These are phyloP conservation scores for Drepana falcataria DNA, from an alignment of 2,888 invertebrate genomes.

Conservation along the genomic window DNA sequence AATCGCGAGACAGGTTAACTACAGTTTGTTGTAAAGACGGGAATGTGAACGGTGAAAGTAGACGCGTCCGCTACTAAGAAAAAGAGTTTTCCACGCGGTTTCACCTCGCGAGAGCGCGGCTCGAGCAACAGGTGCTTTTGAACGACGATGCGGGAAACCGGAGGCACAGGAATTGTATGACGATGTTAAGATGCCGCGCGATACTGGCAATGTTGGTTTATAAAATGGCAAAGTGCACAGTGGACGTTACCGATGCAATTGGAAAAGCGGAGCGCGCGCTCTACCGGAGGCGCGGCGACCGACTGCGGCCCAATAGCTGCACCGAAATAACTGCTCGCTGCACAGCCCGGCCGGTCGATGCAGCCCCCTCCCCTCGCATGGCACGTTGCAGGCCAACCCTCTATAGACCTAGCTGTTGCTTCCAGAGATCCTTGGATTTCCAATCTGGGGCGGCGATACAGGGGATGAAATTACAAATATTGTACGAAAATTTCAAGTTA, in stretches of 20 bases:
- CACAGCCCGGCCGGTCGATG: constrained; percentile 69
- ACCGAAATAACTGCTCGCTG: constrained; percentile 76
- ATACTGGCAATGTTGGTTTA: constrained; percentile 5
- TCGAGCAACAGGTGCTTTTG: constrained; percentile 53
- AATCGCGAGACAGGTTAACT: constrained; percentile 46
- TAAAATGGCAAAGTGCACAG: constrained; percentile 28
- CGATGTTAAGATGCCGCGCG: background rate
- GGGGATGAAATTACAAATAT: no score
- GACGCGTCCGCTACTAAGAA: constrained; percentile 69
- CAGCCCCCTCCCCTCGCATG: constrained; percentile 49
- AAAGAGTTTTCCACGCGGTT: constrained; percentile 73
- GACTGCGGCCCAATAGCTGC: constrained; percentile 65
- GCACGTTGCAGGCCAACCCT: constrained; percentile 62
- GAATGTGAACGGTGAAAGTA: constrained; percentile 75
- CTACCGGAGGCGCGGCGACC: constrained; percentile 59
- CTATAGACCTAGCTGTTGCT: constrained; percentile 73
- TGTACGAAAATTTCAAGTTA: no score
- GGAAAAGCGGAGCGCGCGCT: constrained; percentile 48
- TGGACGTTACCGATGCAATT: constrained; percentile 38
- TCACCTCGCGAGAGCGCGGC: constrained; percentile 63
- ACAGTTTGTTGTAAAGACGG: constrained; percentile 44
- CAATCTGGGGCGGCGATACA: constrained; percentile 10
- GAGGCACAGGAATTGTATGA: constrained; percentile 6
- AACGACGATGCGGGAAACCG: constrained; percentile 12
- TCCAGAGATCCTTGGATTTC: constrained; percentile 36